Conservation (phyloP, 2,797 vertebrate species). For the Pseudomugil gertrudae region DNA sequence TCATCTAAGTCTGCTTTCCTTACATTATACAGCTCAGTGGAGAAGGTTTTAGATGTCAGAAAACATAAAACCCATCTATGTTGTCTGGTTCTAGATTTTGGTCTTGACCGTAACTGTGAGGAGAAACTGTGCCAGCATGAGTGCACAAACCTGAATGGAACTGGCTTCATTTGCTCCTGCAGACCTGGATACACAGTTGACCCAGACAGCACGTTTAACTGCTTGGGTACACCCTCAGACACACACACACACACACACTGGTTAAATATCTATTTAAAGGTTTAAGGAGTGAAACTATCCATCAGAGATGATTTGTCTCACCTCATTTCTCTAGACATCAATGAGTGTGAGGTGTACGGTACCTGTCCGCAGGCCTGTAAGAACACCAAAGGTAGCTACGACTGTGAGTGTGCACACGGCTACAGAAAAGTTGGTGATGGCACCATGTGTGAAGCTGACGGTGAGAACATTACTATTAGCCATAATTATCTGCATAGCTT, state of each 20-base stretch:
- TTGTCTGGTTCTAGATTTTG: conserved; percentile 78
- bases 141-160: conserved; percentile 87
- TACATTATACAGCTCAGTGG: not conserved
- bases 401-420: conserved; percentile 89
- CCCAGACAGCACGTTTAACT: conserved; percentile 85
- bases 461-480: conserved; percentile 70
- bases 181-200: conserved; percentile 83
- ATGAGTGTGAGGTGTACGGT: conserved; percentile 89
- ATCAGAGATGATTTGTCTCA: not conserved
- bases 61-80: conserved; percentile 12
- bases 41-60: conserved; percentile 7
- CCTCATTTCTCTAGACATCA: conserved; percentile 80
- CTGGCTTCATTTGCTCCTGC: conserved; percentile 93
- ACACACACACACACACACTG: not conserved
- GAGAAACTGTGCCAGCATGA: conserved; percentile 91
- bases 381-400: conserved; percentile 91
- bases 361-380: conserved; percentile 89
- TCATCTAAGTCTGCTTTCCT: not conserved
- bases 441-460: conserved; percentile 87
- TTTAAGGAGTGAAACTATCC: not conserved
- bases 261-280: not conserved
- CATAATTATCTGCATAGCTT: not conserved
- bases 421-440: conserved; percentile 87
- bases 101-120: conserved; percentile 84
- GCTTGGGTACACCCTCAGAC: conserved; percentile 82